phyloP scores from a whole-genome alignment of 2,888 invertebrate species.

The Encarsia formosa region DNA sequence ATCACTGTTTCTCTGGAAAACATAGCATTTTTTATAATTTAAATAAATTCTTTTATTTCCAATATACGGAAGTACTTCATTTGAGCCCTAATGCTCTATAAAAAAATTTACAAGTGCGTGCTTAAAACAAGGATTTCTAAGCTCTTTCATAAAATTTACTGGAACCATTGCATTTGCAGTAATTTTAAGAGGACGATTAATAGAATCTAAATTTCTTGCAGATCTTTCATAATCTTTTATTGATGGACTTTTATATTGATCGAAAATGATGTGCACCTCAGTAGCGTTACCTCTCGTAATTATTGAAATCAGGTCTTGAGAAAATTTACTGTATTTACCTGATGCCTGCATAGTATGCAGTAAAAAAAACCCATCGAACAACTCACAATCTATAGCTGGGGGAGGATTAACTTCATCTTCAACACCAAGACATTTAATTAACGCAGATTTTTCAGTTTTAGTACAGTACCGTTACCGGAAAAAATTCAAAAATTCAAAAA shows the following conservation, averaged over 20 bases:
- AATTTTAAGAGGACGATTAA: background rate
- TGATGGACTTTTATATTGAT: background rate
- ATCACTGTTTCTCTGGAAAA: conserved; percentile 15
- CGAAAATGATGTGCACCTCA: background rate
- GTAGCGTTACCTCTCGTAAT: background rate
- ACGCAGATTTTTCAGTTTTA: no score
- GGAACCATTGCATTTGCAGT: background rate
- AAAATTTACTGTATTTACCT: background rate
- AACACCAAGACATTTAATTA: no score
- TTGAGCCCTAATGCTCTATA: background rate
- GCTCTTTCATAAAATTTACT: background rate
- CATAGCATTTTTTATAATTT: conserved; percentile 28
- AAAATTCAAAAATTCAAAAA: no score
- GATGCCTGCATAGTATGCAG: background rate
- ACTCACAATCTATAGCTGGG: no score
- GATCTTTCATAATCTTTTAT: background rate
- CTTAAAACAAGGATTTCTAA: conserved; percentile 7
- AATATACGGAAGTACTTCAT: background rate
- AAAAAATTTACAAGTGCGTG: conserved; percentile 1
- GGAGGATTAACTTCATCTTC: no score
- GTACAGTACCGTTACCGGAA: no score
- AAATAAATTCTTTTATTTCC: conserved; percentile 8
- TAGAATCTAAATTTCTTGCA: background rate
- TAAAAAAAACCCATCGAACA: background rate
- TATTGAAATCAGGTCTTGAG: background rate